A percentile compares a stretch with the other conserved stretches of the same genome.
phyloP scores from a whole-genome alignment of 2,888 invertebrate species.

The Balanococcus diminutus region DNA sequence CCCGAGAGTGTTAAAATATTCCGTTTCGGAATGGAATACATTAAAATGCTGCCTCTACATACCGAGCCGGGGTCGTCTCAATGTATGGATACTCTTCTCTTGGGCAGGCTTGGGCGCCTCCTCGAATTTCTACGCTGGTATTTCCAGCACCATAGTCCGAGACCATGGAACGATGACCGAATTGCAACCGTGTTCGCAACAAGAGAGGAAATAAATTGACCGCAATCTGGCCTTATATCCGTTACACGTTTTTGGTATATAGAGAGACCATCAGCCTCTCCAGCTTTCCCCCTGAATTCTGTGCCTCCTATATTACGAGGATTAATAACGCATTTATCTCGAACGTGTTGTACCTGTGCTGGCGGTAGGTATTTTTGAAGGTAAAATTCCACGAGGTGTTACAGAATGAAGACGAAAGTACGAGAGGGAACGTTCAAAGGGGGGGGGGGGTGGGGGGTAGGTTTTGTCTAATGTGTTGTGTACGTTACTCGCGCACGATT shows the following conservation, averaged over 20 bases:
- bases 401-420: background rate
- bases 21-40: slow-evolving; percentile 54
- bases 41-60: slow-evolving; percentile 48
- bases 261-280: background rate
- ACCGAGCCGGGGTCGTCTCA: background rate
- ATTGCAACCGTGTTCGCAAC: background rate
- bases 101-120: background rate
- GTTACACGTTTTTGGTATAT: background rate
- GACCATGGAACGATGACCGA: background rate
- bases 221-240: slow-evolving; percentile 50
- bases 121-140: slow-evolving; percentile 9
- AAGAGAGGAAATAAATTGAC: slow-evolving; percentile 51
- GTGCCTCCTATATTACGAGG: slow-evolving; percentile 48
- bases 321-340: slow-evolving; percentile 55
- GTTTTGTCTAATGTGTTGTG: slow-evolving; percentile 15
- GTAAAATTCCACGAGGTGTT: background rate
- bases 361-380: too few relatives aligned
- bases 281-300: background rate
- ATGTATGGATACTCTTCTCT: background rate
- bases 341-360: background rate
- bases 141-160: background rate
- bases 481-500: slow-evolving; percentile 47
- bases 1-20: slow-evolving; percentile 55
- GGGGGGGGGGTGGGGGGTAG: too few relatives aligned
- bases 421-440: too few relatives aligned